Conservation (phyloP, 2,888 invertebrate genomes). For the Spodoptera exigua region DNA sequence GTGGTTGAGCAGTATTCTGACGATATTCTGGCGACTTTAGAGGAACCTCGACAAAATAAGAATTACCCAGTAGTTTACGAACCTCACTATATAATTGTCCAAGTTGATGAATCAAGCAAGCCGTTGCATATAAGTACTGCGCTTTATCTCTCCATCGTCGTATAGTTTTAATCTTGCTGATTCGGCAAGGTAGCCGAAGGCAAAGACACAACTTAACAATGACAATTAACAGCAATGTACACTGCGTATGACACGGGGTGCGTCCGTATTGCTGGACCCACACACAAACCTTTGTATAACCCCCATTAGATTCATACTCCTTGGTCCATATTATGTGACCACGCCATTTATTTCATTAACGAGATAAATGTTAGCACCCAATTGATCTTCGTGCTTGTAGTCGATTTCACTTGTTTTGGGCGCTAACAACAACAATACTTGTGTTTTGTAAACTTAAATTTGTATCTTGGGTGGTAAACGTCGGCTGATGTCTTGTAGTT, state of each 20-base stretch:
- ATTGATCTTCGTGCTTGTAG: no score
- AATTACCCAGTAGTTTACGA: background rate
- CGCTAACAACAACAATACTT: no score
- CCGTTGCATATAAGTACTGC: background rate
- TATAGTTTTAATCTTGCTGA: background rate
- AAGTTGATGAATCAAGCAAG: background rate
- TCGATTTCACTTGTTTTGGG: no score
- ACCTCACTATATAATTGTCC: background rate
- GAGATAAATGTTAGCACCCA: no score
- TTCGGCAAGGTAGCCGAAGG: background rate
- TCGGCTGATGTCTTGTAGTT: no score
- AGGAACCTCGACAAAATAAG: background rate
- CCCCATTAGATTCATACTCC: no score
- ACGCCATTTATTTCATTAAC: no score
- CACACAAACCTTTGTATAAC: no score
- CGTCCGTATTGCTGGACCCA: no score
- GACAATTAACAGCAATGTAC: background rate
- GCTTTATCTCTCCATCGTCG: background rate
- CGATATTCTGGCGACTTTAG: background rate
- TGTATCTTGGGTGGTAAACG: no score
- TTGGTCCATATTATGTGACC: no score
- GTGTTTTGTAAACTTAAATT: no score
- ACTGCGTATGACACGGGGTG: background rate
- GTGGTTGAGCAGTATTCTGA: constrained; percentile 1
- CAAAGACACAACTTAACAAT: background rate